phyloP scores from a whole-genome alignment of 2,113 vertebrate genomes.

The Crotophaga sulcirostris region DNA sequence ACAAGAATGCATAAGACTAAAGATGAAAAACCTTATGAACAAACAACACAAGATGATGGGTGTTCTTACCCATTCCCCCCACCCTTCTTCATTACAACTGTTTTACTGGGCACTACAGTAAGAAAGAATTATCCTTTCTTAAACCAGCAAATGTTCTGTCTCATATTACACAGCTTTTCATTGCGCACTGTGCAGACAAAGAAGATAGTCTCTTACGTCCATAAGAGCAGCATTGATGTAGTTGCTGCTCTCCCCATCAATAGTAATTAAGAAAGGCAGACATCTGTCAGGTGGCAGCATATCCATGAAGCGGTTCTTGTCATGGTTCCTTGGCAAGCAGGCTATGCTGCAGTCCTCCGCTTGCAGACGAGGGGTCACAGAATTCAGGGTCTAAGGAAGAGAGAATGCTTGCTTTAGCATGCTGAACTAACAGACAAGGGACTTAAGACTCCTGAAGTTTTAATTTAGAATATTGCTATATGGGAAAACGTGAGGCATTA shows the following conservation, averaged over 20 bases:
- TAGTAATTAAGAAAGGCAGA: conserved; percentile 98
- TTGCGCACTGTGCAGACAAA: conserved; percentile 42
- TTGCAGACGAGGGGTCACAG: conserved; percentile 96
- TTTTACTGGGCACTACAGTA: not conserved
- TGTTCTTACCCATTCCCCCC: not conserved
- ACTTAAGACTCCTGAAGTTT: not conserved
- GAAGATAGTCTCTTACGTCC: conserved; percentile 89
- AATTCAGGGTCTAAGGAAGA: conserved; percentile 91
- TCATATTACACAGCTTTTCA: conserved; percentile 12
- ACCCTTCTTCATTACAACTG: not conserved
- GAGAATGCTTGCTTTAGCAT: not conserved
- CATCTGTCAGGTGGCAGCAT: conserved; percentile 98
- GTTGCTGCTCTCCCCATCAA: conserved; percentile 99
- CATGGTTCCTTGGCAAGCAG: conserved; percentile 96
- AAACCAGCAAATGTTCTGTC: conserved; percentile 4
- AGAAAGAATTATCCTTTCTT: conserved; percentile 29
- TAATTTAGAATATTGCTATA: not conserved
- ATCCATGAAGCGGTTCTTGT: conserved; percentile 99
- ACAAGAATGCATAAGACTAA: not conserved
- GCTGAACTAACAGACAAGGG: not conserved
- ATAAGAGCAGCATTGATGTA: conserved; percentile 99
- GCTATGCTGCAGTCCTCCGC: conserved; percentile 99
- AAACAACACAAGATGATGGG: not conserved
- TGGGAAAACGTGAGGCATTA: not conserved
- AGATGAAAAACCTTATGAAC: not conserved